Base-by-base conservation (phyloP, 2,113 vertebrate species). In the Microtus oregoni region DNA sequence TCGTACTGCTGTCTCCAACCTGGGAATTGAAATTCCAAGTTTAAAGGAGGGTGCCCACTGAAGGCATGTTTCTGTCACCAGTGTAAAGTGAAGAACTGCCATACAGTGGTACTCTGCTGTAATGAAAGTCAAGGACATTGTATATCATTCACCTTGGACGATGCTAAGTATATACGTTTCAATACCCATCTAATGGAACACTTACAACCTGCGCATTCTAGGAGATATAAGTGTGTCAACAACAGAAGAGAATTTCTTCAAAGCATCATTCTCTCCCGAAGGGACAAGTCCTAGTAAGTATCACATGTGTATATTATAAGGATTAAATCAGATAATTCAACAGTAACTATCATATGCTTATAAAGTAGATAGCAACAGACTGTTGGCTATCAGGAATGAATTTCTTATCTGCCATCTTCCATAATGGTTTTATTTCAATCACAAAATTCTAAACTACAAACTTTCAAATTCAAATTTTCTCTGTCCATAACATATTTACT, bases 131-230 rank as follows among this genome's bases (percentile, higher is more conserved):
- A 78, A 83, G 15, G 7, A 52, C 94, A 22, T 26, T 75, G 32
- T 13, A 24, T 20, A 73, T 26, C 7, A 1, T 81, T 92, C 85
- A 38, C 26, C 61, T 86, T 93, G 32, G 10, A 11, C 0, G 55
- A 4, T 72, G 94, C 13, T 89, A 24, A 8, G 1, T 82, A 1
- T 77, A 76, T 2, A 35, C 30, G 61, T 70, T 90, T 65, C 28
- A 78, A 47, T 91, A n/a, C 14, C n/a, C 20, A 82, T 72, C 86
- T 92, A 90, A 92, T 17, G 61, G 26, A 91, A 78, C 30, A 63
- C 13, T 72, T 93, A 75, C 12, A 7, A 52, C 91, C 44, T 67
- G 11, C 88, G 41, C 26, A 38, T 72, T 86, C 87, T 72, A 83
- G 68, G 63, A 92, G 47, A 78, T 44, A 70, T 78, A 93, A 94